These are phyloP conservation scores for Microtus ochrogaster DNA, from an alignment of 2,113 vertebrate genomes.

Conservation along the genomic window DNA sequence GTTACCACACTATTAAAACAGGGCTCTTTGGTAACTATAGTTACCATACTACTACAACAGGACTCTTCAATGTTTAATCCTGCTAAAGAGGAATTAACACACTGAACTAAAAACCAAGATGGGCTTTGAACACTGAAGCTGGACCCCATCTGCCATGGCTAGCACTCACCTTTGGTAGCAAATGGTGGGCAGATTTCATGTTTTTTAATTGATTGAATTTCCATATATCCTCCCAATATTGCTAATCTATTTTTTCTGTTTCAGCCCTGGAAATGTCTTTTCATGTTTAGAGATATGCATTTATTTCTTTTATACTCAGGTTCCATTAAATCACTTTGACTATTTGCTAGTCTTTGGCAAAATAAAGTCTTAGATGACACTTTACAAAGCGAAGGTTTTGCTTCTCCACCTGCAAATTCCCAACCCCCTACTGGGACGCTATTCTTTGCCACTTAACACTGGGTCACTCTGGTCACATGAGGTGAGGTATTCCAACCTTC, in stretches of 20 bases:
- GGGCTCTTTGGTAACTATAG: not conserved
- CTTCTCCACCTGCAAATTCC: not conserved
- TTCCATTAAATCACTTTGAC: not conserved
- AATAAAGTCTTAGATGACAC: not conserved
- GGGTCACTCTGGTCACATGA: not conserved
- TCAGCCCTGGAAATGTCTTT: not conserved
- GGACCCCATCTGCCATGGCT: not conserved
- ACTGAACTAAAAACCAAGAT: not conserved
- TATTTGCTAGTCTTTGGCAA: not conserved
- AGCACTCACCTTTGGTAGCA: not conserved
- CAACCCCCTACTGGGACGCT: rapidly evolving
- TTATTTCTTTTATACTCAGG: not conserved
- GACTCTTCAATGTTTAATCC: not conserved
- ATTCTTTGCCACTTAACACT: not conserved
- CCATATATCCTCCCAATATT: not conserved
- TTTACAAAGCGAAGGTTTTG: not conserved
- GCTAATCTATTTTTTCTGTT: not conserved
- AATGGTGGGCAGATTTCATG: too few relatives aligned
- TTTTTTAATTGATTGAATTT: not conserved
- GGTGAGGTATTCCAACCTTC: rapidly evolving
- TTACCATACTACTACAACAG: too few relatives aligned
- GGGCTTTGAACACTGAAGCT: rapidly evolving
- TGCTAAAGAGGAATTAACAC: not conserved
- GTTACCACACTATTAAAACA: not conserved
- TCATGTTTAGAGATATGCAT: not conserved